phyloP scores from a whole-genome alignment of 2,888 invertebrate genomes.

The Agrochola lota region DNA sequence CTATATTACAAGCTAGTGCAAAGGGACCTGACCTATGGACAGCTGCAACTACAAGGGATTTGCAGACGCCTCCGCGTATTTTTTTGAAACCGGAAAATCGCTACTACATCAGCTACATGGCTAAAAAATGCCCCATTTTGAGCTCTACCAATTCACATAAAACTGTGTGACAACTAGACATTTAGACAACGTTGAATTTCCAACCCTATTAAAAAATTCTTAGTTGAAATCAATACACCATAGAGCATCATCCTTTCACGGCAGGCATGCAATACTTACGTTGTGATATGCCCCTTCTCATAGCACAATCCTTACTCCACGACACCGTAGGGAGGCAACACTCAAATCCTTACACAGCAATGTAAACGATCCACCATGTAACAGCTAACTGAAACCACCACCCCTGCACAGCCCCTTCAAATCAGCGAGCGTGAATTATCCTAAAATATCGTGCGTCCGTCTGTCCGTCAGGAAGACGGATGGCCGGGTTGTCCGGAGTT shows the following conservation, averaged over 20 bases:
- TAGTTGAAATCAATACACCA: neutral
- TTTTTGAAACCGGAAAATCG: neutral
- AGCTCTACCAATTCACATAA: neutral
- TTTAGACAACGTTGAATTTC: neutral
- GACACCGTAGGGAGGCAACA: conserved; percentile 31
- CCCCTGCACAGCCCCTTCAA: conserved; percentile 34
- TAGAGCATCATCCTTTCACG: neutral
- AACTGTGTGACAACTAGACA: too few relatives aligned
- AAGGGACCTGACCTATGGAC: neutral
- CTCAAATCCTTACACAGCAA: conserved; percentile 19
- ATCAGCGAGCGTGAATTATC: conserved; percentile 60
- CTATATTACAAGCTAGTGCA: too few relatives aligned
- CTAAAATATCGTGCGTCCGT: conserved; percentile 43
- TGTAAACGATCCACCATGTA: conserved; percentile 25
- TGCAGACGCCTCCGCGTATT: neutral
- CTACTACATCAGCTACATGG: too few relatives aligned
- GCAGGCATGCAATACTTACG: neutral
- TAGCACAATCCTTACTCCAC: conserved; percentile 6
- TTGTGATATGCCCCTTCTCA: conserved; percentile 17
- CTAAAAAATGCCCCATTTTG: neutral
- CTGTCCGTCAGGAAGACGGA: conserved; percentile 63
- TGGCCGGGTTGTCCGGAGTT: conserved; percentile 43
- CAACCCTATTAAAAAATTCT: neutral
- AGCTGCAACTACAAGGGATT: neutral
- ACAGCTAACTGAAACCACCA: conserved; percentile 6